Percentiles rank a stretch among this genome's conserved stretches.
Conservation (phyloP, 2,888 invertebrate genomes). For the Aphidoletes aphidimyza region DNA sequence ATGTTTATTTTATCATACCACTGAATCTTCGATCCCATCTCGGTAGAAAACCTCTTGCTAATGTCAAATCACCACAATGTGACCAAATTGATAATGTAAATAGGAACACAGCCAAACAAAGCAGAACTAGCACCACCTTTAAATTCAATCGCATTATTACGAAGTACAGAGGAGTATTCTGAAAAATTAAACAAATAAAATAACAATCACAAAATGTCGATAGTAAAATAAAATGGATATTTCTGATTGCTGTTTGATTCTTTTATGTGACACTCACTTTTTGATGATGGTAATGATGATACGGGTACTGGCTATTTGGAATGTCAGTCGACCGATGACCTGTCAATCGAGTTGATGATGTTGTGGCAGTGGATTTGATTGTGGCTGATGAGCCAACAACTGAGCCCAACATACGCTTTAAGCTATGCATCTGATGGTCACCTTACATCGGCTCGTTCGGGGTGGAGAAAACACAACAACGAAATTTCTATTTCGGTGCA, state of each 20-base stretch:
- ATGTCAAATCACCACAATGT: conserved; percentile 73
- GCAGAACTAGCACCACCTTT: conserved; percentile 76
- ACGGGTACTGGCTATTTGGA: conserved; percentile 18
- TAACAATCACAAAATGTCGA: background rate
- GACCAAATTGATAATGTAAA: conserved; percentile 80
- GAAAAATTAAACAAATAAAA: background rate
- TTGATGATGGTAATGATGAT: conserved; percentile 37
- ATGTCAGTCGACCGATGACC: background rate
- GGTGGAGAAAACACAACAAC: too few species aligned
- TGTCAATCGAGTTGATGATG: background rate
- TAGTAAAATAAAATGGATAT: background rate
- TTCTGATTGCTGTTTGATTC: background rate
- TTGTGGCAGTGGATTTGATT: conserved; percentile 15
- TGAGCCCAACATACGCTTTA: conserved; percentile 21
- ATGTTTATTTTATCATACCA: conserved; percentile 72
- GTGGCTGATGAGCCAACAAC: conserved; percentile 51
- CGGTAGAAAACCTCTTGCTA: conserved; percentile 63
- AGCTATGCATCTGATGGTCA: conserved; percentile 35
- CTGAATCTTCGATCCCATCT: conserved; percentile 60
- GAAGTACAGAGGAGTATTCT: conserved; percentile 64
- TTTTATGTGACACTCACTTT: too few species aligned
- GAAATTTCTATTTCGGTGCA: too few species aligned
- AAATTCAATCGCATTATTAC: conserved; percentile 83
- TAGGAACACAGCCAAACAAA: conserved; percentile 74
- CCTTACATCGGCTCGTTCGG: background rate